Evolutionary conservation across 2,113 vertebrate genomes (phyloP), one percentile per base, ranked within the genome.

Genomic region (Microtus oregoni): DNA sequence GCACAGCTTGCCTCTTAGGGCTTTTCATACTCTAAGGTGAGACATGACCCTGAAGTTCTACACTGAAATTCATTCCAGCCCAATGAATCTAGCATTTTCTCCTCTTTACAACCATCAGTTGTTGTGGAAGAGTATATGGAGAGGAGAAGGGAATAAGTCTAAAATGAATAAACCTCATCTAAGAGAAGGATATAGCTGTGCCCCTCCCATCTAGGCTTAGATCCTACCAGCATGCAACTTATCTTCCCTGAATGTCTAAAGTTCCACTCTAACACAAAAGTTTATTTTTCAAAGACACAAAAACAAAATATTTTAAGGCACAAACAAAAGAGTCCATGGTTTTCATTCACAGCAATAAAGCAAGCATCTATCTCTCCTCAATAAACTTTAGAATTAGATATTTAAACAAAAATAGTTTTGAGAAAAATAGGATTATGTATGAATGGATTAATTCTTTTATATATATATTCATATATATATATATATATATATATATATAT

Each of bases 291-390:
- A 58, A 58, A 58, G 19, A 58, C 6, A 58, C 20, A 30, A 78
- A 91, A 26, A 76, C 1, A 15, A 94, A 76, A 63, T 9, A 4
- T 13, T 68, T 68, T 91, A 50, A 55, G 61, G 13, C 17, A 87
- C 73, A 86, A 67, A 38, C 17, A 52, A 41, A 94, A 65, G 2
- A 89, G 19, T 86, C n/a, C 8, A 15, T 41, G 15, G 2, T 75
- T 81, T 94, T 38, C 7, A 83, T 32, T 26, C 3, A 14, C 9
- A 47, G 20, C 24, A 52, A 19, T 61, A 68, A 77, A 87, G 4
- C 9, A 15, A 11, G 0, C 1, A 44, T 65, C 28, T 41, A 0
- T 2, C 5, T 24, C 2, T 17, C 7, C 2, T 32, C 5, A 19
- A 68, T 65, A 22, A 88, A 47, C 0, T 22, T 92, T 52, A 61